These are phyloP conservation scores for Parapristionchus giblindavisi DNA, from an alignment of 2,888 invertebrate genomes.

Conservation along the genomic window DNA sequence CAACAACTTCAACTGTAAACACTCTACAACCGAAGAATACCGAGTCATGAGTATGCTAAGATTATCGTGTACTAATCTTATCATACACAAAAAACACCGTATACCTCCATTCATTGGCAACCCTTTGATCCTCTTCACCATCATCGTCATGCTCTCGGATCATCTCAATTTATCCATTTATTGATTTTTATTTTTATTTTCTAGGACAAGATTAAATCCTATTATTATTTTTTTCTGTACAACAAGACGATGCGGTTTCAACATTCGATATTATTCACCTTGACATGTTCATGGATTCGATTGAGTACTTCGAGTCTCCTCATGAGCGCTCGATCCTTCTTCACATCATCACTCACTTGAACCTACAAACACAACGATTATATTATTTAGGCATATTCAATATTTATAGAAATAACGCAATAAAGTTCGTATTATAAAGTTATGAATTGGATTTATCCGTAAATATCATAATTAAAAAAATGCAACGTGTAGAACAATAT, in stretches of 20 bases:
- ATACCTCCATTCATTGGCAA: conserved; percentile 58
- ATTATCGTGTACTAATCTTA: no score
- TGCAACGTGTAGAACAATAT: no score
- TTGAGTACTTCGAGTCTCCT: conserved; percentile 56
- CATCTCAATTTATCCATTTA: conserved; percentile 49
- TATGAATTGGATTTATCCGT: no score
- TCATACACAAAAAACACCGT: no score
- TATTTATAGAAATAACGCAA: no score
- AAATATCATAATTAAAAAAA: no score
- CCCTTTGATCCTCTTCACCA: conserved; percentile 55
- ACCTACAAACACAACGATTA: no score
- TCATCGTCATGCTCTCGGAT: conserved; percentile 64
- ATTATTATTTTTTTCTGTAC: neutral
- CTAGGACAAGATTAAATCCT: neutral
- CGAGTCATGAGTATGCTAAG: no score
- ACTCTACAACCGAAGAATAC: no score
- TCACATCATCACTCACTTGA: conserved; percentile 15
- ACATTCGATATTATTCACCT: conserved; percentile 43
- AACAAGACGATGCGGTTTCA: neutral
- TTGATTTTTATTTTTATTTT: neutral
- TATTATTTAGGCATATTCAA: no score
- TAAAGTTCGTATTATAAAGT: no score
- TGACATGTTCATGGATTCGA: conserved; percentile 62
- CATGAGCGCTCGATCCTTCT: conserved; percentile 45
- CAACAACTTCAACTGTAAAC: no score